Evolutionary conservation across 2,113 vertebrate genomes (phyloP), one percentile per base, ranked within the genome.

Genomic region (Sorex araneus): DNA sequence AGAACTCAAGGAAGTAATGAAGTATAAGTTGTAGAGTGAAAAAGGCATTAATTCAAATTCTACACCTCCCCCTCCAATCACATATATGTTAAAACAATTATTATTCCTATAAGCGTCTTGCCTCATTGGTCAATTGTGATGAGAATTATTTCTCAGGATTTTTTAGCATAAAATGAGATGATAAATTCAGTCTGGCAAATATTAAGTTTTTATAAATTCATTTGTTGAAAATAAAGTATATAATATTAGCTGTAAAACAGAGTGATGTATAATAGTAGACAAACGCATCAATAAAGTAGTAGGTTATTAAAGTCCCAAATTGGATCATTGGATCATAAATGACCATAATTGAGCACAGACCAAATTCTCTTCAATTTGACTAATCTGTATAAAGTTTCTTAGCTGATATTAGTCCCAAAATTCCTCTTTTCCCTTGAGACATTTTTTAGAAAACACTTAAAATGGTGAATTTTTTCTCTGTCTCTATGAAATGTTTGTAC

Each of bases 381-480:
- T 45, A 87, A 91, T 74, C 1, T 87, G 63, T 64, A 89, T 13
- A 30, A 2, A 27, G 9, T 2, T 90, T 74, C 78, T 9, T 73
- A 70, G 27, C 50, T 57, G 8, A 78, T 15, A 66, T 6, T 67
- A 34, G 10, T 36, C 4, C 2, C 36, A 30, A 45, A 10, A 87
- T 23, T 8, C 40, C 6, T 18, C 12, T 64, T 45, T 69, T 66
- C 34, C 21, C 40, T 63, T 30, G 21, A 87, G 7, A 3, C 84
- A 75, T 93, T 67, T 25, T 50, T 76, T 50, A 50, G 4, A 57
- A 82, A 85, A 64, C 13, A 2, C 9, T 63, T 89, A 43, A 91
- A 84, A 69, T 40, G n/a, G 15, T 71, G 60, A 40, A 45, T 78
- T 86, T 1, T 36, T 90, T 88, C 12, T 91, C 36, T 86, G 16